phyloP scores from a whole-genome alignment of 2,113 vertebrate species.

The Syngnathus typhle region DNA sequence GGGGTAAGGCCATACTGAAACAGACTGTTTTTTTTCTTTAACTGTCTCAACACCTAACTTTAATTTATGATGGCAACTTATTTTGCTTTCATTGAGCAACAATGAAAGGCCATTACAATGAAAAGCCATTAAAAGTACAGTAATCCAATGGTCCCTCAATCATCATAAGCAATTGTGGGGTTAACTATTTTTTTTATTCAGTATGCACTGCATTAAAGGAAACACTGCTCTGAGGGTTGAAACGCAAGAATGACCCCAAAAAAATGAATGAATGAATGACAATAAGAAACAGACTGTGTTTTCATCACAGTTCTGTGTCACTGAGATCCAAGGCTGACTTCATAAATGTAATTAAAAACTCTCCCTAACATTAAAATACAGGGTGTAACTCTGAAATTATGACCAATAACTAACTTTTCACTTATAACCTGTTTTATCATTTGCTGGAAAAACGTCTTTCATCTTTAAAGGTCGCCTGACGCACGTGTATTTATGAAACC shows the following conservation, averaged over 20 bases:
- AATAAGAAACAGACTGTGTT: neutral
- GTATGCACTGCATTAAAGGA: too few relatives aligned
- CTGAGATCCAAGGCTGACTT: neutral
- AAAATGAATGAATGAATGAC: conserved; percentile 15
- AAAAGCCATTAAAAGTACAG: conserved; percentile 15
- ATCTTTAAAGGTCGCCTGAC: neutral
- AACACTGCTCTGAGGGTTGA: conserved; percentile 1
- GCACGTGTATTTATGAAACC: neutral
- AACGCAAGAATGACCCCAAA: conserved; percentile 27
- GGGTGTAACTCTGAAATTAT: neutral
- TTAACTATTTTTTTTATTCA: neutral
- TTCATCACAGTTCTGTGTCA: neutral
- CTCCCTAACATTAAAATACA: neutral
- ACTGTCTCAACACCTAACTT: conserved; percentile 41
- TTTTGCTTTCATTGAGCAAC: conserved; percentile 42
- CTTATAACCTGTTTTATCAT: neutral
- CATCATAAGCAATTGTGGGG: neutral
- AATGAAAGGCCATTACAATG: too few relatives aligned
- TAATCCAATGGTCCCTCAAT: too few relatives aligned
- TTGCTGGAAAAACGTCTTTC: neutral
- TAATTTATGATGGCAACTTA: conserved; percentile 53
- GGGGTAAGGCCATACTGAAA: conserved; percentile 48
- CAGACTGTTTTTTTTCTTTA: conserved; percentile 35
- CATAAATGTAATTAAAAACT: neutral
- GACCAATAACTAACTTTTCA: neutral